Base-by-base conservation (phyloP, 2,888 invertebrate species). In the Pachliopta kotzebuea region DNA sequence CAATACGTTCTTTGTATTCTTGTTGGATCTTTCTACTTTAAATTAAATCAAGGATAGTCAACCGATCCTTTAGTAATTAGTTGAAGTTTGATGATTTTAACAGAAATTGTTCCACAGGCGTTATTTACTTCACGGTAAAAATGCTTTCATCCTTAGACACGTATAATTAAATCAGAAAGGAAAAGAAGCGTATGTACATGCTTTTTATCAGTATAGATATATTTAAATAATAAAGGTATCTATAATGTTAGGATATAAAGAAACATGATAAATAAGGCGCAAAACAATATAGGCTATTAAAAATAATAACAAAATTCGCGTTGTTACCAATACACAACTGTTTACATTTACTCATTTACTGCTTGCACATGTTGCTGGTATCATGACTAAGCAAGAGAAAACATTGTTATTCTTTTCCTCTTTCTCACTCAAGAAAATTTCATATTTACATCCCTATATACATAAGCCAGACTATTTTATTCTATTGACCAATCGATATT, bases 401-500 rank as follows among this genome's bases (percentile, higher is more conserved):
- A 67, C 59, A 56, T 65, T 64, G 62, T 66, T 45, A 65, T 67
- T 69, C 66, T 70, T 67, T 67, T 65, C 66, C 68, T 59, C 68
- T n/a, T n/a, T 69, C 62, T 58, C 45, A 62, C 45, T 29, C 20
- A 57, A 72, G 67, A 73, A 71, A 73, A 71, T 68, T 52, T 63
- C 53, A 31, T 62, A 45, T 50, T 56, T 58, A 65, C 55, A 62
- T 50, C 63, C 65, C 62, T 66, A 64, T 66, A 49, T 42, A 20
- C 49, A 42, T 7, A 3, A 11, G 42, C 37, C 3, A 37, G 9
- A 9, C 37, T 37, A 37, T 37, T 37, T 37, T 37, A 11, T 37
- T 37, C 37, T 8, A 37, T 37, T 8, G 37, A 37, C 11, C 9
- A 8, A 37, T 9, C 14, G 37, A 37, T 37, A 37, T n/a, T n/a